These are phyloP conservation scores for Timandra comae DNA, from an alignment of 2,888 invertebrate genomes.

Conservation along the genomic window DNA sequence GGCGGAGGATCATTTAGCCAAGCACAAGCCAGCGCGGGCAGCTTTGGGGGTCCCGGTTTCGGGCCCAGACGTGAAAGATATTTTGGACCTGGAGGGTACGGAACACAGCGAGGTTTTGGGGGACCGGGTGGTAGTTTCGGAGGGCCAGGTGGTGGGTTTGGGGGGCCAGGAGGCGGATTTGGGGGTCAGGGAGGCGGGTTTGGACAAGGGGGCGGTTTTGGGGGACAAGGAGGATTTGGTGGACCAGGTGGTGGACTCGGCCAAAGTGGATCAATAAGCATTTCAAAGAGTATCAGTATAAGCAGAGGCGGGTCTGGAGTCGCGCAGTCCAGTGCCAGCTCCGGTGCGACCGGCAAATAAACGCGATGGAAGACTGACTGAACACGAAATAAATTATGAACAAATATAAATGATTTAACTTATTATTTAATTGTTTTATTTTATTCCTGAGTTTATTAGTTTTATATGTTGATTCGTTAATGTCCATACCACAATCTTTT, in stretches of 20 bases:
- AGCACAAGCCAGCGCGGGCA: slow-evolving; percentile 30
- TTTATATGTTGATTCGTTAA: not conserved
- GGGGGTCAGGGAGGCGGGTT: slow-evolving; percentile 8
- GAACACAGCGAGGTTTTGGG: slow-evolving; percentile 4
- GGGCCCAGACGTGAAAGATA: slow-evolving; percentile 4
- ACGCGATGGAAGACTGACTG: slow-evolving; percentile 1
- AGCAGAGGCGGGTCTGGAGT: slow-evolving; percentile 22
- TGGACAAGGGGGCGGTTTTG: slow-evolving; percentile 12
- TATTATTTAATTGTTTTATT: not conserved
- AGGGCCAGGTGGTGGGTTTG: slow-evolving; percentile 8
- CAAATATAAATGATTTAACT: not conserved
- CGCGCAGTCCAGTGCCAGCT: slow-evolving; percentile 20
- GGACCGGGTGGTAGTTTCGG: slow-evolving; percentile 2
- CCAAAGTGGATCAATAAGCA: slow-evolving; percentile 25
- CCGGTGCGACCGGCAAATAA: slow-evolving; percentile 21
- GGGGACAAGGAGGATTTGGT: slow-evolving; percentile 11
- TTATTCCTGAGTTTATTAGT: not conserved
- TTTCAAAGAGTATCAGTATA: slow-evolving; percentile 34
- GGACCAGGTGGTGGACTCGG: slow-evolving; percentile 16
- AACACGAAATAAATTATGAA: not conserved
- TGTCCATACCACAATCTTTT: not conserved
- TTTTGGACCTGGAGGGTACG: slow-evolving; percentile 2
- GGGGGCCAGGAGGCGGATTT: slow-evolving; percentile 3
- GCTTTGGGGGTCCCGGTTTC: slow-evolving; percentile 21
- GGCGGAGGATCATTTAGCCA: slow-evolving; percentile 26